Base-by-base conservation (phyloP, 1,140 invertebrate genomes). In the Glossosoma conforme region DNA sequence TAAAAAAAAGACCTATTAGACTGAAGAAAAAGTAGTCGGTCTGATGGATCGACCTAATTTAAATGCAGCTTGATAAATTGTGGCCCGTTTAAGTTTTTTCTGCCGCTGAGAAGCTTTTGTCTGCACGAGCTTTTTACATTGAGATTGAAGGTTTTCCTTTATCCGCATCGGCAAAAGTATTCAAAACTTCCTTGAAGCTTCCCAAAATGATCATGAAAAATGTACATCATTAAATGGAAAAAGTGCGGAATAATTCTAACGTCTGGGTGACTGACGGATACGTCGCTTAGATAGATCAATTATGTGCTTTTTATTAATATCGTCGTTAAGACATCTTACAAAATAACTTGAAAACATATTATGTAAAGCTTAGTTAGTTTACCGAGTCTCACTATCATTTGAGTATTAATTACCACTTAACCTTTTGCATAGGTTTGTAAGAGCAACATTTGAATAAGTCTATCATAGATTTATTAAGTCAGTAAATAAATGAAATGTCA, bases 41-140 rank as follows among this genome's bases (percentile, higher is more conserved):
- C 33, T 47, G 45, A 47, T 47, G 45, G 45, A 47, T 47, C 18
- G 45, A 17, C 19, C 45, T 47, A 15, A 47, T 47, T 47, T 47
- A 47, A 47, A 47, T 47, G 30, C 45, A 47, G 30, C 17, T 37
- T 36, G 45, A 47, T 47, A 47, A 47, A 47, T 47, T 47, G 45
- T 14, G 33, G 33, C 21, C 20, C 14, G 30, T n/a, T 10, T 22
- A 47, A 47, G n/a, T 36, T 21, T 35, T 45, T 30, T 45, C 28
- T 13, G 11, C 20, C 20, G n/a, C n/a, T 13, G 17, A 15, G 32
- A 13, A n/a, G n/a, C n/a, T n/a, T 33, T 33, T 33, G n/a, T 33
- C n/a, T 38, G 14, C 17, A 10, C 36, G 4, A 9, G 10, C 9
- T 18, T 15, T 19, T 19, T 18, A 19, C 11, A 38, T 38, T 38